Percentiles rank a stretch among this genome's conserved stretches.
Conservation (phyloP, 2,888 invertebrate genomes). For the Melikaiella ostensackeni region DNA sequence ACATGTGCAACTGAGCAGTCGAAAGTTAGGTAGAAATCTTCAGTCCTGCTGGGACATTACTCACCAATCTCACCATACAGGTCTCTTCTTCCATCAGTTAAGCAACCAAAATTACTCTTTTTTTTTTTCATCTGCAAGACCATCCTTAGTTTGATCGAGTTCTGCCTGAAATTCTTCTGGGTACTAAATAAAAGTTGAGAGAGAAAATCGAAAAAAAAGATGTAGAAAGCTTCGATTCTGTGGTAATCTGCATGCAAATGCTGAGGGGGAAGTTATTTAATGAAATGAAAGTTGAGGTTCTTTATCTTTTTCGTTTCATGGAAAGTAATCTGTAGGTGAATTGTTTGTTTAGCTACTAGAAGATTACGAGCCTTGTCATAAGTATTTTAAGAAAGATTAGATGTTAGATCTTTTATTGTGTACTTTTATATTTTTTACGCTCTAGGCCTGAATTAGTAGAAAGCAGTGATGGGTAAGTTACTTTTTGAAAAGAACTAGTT, state of each 20-base stretch:
- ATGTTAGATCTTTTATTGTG: not conserved
- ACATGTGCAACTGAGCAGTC: not conserved
- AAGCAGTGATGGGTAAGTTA: no score
- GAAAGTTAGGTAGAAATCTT: conserved; percentile 5
- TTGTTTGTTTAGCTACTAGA: not conserved
- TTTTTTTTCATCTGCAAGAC: not conserved
- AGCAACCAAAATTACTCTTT: not conserved
- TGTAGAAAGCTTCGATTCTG: conserved; percentile 28
- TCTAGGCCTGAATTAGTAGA: no score
- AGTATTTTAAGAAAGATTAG: not conserved
- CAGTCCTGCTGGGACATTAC: not conserved
- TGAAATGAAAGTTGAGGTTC: conserved; percentile 32
- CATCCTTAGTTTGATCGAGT: conserved; percentile 36
- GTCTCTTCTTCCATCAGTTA: conserved; percentile 1
- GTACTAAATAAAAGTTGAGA: not conserved
- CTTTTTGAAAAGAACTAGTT: no score
- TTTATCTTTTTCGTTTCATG: conserved; percentile 4
- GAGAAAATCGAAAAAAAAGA: not conserved
- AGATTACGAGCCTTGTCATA: not conserved
- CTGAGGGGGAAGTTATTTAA: conserved; percentile 30
- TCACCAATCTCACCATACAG: not conserved
- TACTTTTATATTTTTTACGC: not conserved
- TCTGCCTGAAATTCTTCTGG: not conserved
- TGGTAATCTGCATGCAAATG: conserved; percentile 34
- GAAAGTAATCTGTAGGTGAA: not conserved